A percentile compares a stretch with the other conserved stretches of the same genome.
Conservation (phyloP, 2,797 vertebrate genomes). For the Neoniphon sammara region DNA sequence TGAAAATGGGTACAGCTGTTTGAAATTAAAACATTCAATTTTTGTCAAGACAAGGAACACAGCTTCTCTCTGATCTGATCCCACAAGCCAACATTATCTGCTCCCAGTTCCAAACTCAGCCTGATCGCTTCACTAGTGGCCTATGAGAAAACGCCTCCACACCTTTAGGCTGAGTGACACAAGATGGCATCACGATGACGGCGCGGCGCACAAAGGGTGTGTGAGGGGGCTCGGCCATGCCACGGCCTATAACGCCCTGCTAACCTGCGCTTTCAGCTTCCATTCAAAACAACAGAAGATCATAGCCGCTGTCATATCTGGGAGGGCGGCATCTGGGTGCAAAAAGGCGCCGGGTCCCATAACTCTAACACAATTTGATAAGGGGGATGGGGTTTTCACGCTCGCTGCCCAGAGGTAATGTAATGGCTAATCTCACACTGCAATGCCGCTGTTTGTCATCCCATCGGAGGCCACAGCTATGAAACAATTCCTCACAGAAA, state of each 20-base stretch:
- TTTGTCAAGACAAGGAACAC: neutral
- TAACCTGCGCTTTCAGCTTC: constrained; percentile 64
- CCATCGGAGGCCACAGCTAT: no score
- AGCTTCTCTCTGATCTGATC: neutral
- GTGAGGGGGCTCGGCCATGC: constrained; percentile 8
- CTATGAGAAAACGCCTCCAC: constrained; percentile 3
- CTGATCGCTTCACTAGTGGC: neutral
- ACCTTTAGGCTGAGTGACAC: constrained; percentile 58
- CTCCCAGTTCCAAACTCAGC: neutral
- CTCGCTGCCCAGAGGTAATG: constrained; percentile 41
- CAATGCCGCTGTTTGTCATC: neutral
- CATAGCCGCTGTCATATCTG: constrained; percentile 47
- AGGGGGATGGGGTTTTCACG: constrained; percentile 33
- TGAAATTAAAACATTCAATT: neutral
- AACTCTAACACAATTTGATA: constrained; percentile 56
- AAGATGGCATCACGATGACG: constrained; percentile 28
- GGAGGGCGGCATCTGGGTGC: constrained; percentile 2
- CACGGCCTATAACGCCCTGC: constrained; percentile 25
- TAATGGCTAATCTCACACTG: constrained; percentile 33
- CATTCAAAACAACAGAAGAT: constrained; percentile 51
- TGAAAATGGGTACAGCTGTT: neutral
- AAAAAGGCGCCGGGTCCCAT: constrained; percentile 15
- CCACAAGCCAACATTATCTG: neutral
- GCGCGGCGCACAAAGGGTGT: constrained; percentile 27
- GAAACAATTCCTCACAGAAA: no score